A percentile compares a stretch with the other conserved stretches of the same genome.
Conservation (phyloP, 2,888 invertebrate species). For the Drosophila birchii region DNA sequence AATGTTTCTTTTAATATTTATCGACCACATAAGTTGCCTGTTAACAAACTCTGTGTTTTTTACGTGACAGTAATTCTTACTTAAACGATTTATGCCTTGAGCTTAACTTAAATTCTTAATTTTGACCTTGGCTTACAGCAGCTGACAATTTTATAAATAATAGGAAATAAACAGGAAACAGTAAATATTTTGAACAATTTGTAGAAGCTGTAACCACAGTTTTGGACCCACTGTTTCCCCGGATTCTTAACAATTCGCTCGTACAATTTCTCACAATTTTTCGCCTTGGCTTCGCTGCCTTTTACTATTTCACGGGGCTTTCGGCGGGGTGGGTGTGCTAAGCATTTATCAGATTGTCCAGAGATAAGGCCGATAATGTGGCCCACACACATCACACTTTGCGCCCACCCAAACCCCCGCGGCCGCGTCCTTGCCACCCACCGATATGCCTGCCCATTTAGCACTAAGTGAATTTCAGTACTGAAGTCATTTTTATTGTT, state of each 20-base stretch:
- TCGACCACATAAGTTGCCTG: neutral
- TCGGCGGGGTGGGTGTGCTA: slow-evolving; percentile 18
- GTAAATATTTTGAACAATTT: neutral
- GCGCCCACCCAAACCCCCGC: neutral
- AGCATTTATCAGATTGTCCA: slow-evolving; percentile 62
- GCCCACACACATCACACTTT: slow-evolving; percentile 35
- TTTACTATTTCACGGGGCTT: slow-evolving; percentile 10
- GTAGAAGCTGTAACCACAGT: neutral
- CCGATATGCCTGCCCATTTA: slow-evolving; percentile 28
- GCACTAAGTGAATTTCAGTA: slow-evolving; percentile 36
- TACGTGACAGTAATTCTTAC: neutral
- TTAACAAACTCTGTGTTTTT: neutral
- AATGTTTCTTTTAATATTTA: neutral
- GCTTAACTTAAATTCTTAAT: neutral
- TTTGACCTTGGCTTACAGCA: neutral
- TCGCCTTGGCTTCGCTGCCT: slow-evolving; percentile 17
- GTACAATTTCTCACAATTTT: slow-evolving; percentile 20
- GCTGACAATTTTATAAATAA: neutral
- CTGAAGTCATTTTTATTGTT: slow-evolving; percentile 55
- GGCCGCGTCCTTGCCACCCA: slow-evolving; percentile 13
- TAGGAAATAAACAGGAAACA: no score
- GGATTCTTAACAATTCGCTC: slow-evolving; percentile 16
- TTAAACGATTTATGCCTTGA: neutral
- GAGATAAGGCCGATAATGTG: slow-evolving; percentile 65
- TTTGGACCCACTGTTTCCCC: slow-evolving; percentile 6